These are phyloP conservation scores for Picathartes gymnocephalus DNA, from an alignment of 2,113 vertebrate species.

Conservation along the genomic window DNA sequence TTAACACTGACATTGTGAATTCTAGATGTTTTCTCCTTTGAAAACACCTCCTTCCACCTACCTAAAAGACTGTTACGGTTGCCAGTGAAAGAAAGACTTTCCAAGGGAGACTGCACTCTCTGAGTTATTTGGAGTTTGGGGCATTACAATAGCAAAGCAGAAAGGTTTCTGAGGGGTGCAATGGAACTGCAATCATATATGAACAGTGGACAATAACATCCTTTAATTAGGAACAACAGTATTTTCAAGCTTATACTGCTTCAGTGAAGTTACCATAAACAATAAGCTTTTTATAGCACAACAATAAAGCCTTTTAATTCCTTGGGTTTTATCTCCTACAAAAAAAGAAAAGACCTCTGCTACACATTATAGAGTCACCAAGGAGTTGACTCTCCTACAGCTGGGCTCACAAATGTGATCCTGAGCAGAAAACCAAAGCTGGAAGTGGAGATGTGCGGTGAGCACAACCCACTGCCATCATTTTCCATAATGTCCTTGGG, in stretches of 20 bases:
- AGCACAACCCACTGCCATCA: not conserved
- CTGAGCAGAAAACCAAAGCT: not conserved
- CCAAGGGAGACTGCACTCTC: not conserved
- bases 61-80: not conserved
- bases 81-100: not conserved
- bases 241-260: conserved; percentile 30
- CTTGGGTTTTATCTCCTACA: not conserved
- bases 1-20: not conserved
- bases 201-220: conserved; percentile 8
- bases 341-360: not conserved
- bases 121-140: not conserved
- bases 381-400: not conserved
- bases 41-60: not conserved
- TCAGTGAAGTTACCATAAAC: conserved; percentile 44
- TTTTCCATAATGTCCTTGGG: not conserved
- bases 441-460: not conserved
- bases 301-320: conserved; percentile 35
- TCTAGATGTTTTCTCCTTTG: not conserved
- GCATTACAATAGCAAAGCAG: not conserved
- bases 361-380: not conserved
- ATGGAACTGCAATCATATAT: not conserved
- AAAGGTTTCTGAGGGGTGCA: not conserved
- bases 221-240: not conserved
- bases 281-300: conserved; percentile 41
- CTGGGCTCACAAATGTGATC: not conserved